Percentiles rank a stretch among this genome's conserved stretches.
Conservation (phyloP, 2,888 invertebrate genomes). For the Caenorhabditis sp. region DNA sequence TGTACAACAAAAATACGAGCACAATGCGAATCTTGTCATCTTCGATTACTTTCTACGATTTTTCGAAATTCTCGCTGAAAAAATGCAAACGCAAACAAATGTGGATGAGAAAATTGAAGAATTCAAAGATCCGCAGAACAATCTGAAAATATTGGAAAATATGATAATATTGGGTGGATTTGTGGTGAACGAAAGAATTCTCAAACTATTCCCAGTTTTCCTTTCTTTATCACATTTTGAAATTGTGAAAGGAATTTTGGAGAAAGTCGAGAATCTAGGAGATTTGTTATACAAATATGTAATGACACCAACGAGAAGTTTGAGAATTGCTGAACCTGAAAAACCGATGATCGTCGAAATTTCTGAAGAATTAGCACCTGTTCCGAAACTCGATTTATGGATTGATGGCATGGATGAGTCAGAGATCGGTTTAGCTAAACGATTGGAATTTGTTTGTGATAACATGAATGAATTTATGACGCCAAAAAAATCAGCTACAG, state of each 20-base stretch:
- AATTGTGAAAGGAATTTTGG: slow-evolving; percentile 18
- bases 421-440: not conserved
- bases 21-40: slow-evolving; percentile 23
- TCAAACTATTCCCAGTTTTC: not conserved
- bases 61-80: slow-evolving; percentile 17
- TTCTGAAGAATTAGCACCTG: not conserved
- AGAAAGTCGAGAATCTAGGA: slow-evolving; percentile 14
- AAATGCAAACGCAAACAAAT: not conserved
- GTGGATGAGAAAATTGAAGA: not conserved
- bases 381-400: not conserved
- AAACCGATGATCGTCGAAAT: slow-evolving; percentile 2
- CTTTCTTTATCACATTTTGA: slow-evolving; percentile 5
- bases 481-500: slow-evolving; percentile 6
- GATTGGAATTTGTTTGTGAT: slow-evolving; percentile 4
- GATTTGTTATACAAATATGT: slow-evolving; percentile 14
- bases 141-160: not conserved
- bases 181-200: not conserved
- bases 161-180: slow-evolving; percentile 2
- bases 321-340: slow-evolving; percentile 7
- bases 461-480: slow-evolving; percentile 2
- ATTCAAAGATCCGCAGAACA: not conserved
- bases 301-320: slow-evolving; percentile 8
- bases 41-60: slow-evolving; percentile 25
- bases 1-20: slow-evolving; percentile 11
- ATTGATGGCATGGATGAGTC: slow-evolving; percentile 7